These are phyloP conservation scores for Tribolium freemani DNA, from an alignment of 2,888 invertebrate genomes.

Conservation along the genomic window DNA sequence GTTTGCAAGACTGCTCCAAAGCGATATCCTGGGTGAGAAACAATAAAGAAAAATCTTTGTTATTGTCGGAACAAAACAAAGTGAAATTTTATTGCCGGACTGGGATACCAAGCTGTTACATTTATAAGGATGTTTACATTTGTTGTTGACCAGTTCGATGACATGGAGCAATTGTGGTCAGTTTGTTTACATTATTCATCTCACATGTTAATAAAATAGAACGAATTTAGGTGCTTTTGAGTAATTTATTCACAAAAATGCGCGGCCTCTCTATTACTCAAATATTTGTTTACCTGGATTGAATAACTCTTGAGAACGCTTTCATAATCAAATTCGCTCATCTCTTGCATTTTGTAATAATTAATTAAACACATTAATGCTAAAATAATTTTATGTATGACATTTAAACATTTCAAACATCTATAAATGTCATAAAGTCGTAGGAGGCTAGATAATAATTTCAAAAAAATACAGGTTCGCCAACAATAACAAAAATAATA, in stretches of 20 bases:
- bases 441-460: background rate
- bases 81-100: background rate
- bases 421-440: background rate
- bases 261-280: background rate
- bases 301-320: background rate
- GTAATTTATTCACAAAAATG: background rate
- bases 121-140: background rate
- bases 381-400: background rate
- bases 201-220: background rate
- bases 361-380: background rate
- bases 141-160: too few species aligned
- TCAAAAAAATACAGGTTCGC: background rate
- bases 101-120: background rate
- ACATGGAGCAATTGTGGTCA: too few species aligned
- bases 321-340: slow-evolving; percentile 6
- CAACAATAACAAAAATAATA: background rate
- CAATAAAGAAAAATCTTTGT: background rate
- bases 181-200: too few species aligned
- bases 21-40: slow-evolving; percentile 1
- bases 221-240: background rate
- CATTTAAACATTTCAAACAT: background rate
- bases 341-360: background rate
- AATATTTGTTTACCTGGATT: slow-evolving; percentile 2
- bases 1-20: background rate
- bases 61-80: background rate